Base-by-base conservation (phyloP, 2,113 vertebrate genomes). In the Phaetusa simplex region DNA sequence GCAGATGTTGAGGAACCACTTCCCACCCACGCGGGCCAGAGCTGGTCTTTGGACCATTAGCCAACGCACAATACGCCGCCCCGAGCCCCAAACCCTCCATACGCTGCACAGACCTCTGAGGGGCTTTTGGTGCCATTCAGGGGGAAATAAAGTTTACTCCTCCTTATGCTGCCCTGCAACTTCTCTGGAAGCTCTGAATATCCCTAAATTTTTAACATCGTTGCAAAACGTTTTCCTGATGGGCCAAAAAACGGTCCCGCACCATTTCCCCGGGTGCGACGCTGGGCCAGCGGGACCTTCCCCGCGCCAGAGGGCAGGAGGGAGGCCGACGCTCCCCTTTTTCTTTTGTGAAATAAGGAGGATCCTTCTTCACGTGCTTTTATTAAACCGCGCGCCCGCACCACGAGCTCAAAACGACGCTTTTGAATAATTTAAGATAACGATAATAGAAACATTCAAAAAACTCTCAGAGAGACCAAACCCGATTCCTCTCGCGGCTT, bases 341-440 rank as follows among this genome's bases (percentile, higher is more conserved):
- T 49, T 38, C 22, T 56, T n/a, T 45, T 49, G 32, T 59, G 27
- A 32, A 36, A 34, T 30, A 21, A 90, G 78, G 70, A 93, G 42
- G 89, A 70, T 94, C 84, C 82, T 93, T 79, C 88, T 85, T 88
- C 62, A 20, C 26, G 66, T 59, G 86, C 86, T 93, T 90, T 77
- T 58, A 90, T 96, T 93, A 91, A 95, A 94, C 71, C 91, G 15
- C 45, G 70, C 77, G 86, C 94, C 78, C 76, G 73, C 73, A 82
- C 89, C 3, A 1, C 38, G 73, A 95, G 96, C 84, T 82, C 94
- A 89, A 93, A 95, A 96, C 82, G 97, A 94, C 89, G 93, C 94
- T 94, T 97, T 61, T 95, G 90, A 96, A 97, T 97, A 93, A 95
- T 93, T 96, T 91, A 93, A 94, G 93, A 95, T 96, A 96, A 93